Evolutionary conservation across 1,140 invertebrate species (phyloP).

Genomic region (Matsumurasca onukii): DNA sequence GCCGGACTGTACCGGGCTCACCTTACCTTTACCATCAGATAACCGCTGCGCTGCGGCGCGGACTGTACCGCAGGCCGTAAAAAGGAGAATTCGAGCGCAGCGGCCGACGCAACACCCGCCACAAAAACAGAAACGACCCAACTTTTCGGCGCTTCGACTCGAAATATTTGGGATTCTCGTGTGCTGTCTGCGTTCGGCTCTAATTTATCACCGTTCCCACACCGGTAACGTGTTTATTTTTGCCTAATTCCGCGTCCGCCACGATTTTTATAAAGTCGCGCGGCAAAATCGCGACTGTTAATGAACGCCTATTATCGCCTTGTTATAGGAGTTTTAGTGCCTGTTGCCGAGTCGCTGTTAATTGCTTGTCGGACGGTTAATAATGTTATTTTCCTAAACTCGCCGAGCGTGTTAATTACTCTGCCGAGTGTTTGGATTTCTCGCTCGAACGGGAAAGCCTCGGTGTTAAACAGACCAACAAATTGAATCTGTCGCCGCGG

Average conservation of each 20-base stretch:
- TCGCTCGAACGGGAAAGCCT: no score
- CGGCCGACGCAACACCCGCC: not conserved
- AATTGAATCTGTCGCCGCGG: no score
- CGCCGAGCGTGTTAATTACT: not conserved
- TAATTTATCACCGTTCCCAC: conserved; percentile 17
- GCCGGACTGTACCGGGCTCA: conserved; percentile 3
- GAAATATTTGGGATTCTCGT: not conserved
- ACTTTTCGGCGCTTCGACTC: conserved; percentile 17
- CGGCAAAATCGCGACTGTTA: not conserved
- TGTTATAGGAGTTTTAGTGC: conserved; percentile 11
- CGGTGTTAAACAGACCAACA: no score
- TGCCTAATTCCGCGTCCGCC: conserved; percentile 15
- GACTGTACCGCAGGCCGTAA: no score
- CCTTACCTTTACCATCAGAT: no score
- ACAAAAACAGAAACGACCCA: conserved; percentile 13
- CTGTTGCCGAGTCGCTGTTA: conserved; percentile 7
- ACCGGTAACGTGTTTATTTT: conserved; percentile 24
- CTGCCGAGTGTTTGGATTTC: no score
- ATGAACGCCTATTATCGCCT: conserved; percentile 19
- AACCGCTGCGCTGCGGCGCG: no score
- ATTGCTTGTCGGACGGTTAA: conserved; percentile 4
- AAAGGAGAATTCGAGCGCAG: conserved; percentile 21
- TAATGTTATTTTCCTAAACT: not conserved
- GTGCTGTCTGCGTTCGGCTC: conserved; percentile 4
- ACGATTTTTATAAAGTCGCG: conserved; percentile 16